These are phyloP conservation scores for Abscondita cerata DNA, from an alignment of 2,888 invertebrate genomes.

Conservation along the genomic window DNA sequence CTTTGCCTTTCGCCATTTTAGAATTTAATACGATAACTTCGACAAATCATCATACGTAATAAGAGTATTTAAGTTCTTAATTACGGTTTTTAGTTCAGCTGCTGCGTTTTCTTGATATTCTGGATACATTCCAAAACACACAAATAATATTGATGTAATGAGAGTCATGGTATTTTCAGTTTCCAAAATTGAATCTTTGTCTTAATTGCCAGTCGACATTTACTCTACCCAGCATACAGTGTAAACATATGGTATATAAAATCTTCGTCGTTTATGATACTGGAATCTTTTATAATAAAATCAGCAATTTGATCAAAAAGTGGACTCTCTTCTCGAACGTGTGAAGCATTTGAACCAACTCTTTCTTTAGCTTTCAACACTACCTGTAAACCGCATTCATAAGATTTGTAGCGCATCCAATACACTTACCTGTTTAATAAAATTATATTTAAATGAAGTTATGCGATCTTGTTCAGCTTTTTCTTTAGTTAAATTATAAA, in stretches of 20 bases:
- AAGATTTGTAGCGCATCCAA: not conserved
- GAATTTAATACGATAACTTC: conserved; percentile 44
- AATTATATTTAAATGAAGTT: conserved; percentile 1
- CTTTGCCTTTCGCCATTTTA: too few species aligned
- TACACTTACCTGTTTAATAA: conserved; percentile 17
- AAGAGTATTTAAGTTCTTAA: conserved; percentile 39
- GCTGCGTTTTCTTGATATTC: conserved; percentile 50
- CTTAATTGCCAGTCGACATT: too few species aligned
- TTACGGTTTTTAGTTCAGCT: conserved; percentile 45
- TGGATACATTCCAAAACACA: conserved; percentile 53
- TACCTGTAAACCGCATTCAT: not conserved
- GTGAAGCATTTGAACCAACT: not conserved
- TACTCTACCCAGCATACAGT: conserved; percentile 45
- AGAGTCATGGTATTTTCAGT: conserved; percentile 49
- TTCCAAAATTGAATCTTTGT: too few species aligned
- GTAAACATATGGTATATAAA: conserved; percentile 46
- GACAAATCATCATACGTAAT: conserved; percentile 38
- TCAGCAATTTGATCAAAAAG: conserved; percentile 43
- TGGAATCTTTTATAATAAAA: conserved; percentile 40
- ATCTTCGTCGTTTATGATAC: conserved; percentile 36
- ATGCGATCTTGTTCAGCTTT: conserved; percentile 18
- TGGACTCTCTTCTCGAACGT: conserved; percentile 11
- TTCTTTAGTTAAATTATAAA: conserved; percentile 23
- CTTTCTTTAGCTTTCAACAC: conserved; percentile 13
- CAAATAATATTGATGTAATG: conserved; percentile 40